These are phyloP conservation scores for Brassicogethes aeneus DNA, from an alignment of 2,888 invertebrate genomes.

Conservation along the genomic window DNA sequence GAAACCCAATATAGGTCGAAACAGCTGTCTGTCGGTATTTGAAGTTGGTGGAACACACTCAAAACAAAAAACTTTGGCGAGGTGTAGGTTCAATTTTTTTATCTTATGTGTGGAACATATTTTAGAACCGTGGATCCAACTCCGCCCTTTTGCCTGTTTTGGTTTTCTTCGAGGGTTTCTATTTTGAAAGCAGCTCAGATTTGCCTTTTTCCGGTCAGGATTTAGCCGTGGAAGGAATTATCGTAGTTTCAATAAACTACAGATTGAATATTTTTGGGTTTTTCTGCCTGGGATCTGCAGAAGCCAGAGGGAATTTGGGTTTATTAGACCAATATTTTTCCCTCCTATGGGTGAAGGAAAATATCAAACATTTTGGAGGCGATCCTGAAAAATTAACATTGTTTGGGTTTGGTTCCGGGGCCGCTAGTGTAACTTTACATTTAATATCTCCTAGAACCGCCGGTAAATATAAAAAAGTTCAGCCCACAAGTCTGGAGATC, in stretches of 20 bases:
- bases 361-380: conserved; percentile 73
- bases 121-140: conserved; percentile 29
- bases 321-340: conserved; percentile 79
- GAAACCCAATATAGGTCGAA: no score
- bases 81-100: no score
- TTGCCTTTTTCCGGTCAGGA: conserved; percentile 57
- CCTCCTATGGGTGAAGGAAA: conserved; percentile 65
- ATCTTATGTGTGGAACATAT: background rate
- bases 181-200: conserved; percentile 45
- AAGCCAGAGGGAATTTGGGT: conserved; percentile 74
- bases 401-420: conserved; percentile 75
- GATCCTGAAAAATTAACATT: conserved; percentile 70
- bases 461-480: conserved; percentile 37
- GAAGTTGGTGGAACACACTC: no score
- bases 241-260: conserved; percentile 62
- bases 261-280: conserved; percentile 64
- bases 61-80: no score
- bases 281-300: conserved; percentile 47
- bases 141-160: conserved; percentile 55
- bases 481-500: background rate
- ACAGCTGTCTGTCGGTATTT: no score
- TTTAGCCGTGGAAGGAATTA: conserved; percentile 59
- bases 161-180: conserved; percentile 59
- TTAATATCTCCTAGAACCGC: conserved; percentile 57
- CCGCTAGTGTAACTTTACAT: conserved; percentile 58